A percentile compares a stretch with the other conserved stretches of the same genome.
Conservation (phyloP, 2,888 invertebrate genomes). For the Hedya salicella region DNA sequence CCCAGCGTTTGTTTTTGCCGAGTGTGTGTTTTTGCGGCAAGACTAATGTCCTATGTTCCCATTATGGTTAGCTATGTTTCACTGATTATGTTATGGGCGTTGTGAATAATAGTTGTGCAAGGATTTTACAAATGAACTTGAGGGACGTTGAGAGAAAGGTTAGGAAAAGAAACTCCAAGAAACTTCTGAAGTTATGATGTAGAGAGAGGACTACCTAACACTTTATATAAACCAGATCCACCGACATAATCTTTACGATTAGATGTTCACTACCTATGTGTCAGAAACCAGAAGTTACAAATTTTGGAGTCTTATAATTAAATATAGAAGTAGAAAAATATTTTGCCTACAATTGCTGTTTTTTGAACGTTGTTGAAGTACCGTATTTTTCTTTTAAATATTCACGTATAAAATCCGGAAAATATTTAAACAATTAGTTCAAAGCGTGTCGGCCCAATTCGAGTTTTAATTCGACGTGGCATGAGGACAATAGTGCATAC, state of each 20-base stretch:
- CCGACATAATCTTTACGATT: too few relatives aligned
- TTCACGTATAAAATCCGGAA: neutral
- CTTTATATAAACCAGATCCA: too few relatives aligned
- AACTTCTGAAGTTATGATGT: too few relatives aligned
- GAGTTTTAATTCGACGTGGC: slow-evolving; percentile 16
- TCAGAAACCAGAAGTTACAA: too few relatives aligned
- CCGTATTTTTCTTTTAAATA: neutral
- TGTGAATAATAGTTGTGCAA: neutral
- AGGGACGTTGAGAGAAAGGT: neutral
- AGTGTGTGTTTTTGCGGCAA: slow-evolving; percentile 74
- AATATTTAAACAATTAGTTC: neutral
- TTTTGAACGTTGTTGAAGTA: too few relatives aligned
- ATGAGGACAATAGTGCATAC: slow-evolving; percentile 45
- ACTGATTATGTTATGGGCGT: slow-evolving; percentile 4
- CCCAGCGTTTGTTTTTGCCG: slow-evolving; percentile 82
- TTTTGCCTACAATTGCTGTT: too few relatives aligned
- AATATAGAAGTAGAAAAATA: too few relatives aligned
- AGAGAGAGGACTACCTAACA: too few relatives aligned
- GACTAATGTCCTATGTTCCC: slow-evolving; percentile 67
- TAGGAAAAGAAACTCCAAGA: too few relatives aligned
- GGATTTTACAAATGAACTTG: neutral
- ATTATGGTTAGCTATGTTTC: slow-evolving; percentile 14
- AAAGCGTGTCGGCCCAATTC: slow-evolving; percentile 25
- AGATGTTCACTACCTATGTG: too few relatives aligned
- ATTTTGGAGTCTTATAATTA: too few relatives aligned